phyloP scores from a whole-genome alignment of 2,888 invertebrate species.

The Drosophila dives region DNA sequence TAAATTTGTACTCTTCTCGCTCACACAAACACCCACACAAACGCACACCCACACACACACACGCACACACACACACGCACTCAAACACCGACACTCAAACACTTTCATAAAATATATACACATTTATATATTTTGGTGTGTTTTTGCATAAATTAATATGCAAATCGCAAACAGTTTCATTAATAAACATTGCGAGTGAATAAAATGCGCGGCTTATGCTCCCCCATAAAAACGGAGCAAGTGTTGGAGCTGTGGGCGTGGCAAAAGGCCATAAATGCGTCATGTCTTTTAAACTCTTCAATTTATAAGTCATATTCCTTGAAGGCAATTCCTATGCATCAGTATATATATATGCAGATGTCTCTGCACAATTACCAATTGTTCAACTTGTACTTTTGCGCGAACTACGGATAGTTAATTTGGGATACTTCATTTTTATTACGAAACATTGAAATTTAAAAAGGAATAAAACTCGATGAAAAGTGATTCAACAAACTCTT shows the following conservation, averaged over 20 bases:
- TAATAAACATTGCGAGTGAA: constrained; percentile 80
- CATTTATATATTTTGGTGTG: constrained; percentile 55
- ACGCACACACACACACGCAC: constrained; percentile 15
- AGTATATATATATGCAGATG: constrained; percentile 42
- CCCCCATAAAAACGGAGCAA: constrained; percentile 63
- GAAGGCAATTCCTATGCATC: constrained; percentile 65
- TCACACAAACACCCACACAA: constrained; percentile 18
- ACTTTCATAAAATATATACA: constrained; percentile 28
- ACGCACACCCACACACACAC: background rate
- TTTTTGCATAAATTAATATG: constrained; percentile 82
- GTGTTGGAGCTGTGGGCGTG: constrained; percentile 5
- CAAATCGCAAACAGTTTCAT: constrained; percentile 83
- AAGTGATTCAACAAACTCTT: background rate
- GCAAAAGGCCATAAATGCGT: constrained; percentile 50
- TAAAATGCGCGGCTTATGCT: constrained; percentile 75
- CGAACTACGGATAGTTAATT: background rate
- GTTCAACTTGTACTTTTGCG: background rate
- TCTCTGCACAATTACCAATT: constrained; percentile 50
- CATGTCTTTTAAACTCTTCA: constrained; percentile 28
- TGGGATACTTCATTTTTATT: background rate
- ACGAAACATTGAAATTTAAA: background rate
- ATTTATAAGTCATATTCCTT: constrained; percentile 61
- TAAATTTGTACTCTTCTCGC: constrained; percentile 10
- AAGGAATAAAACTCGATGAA: background rate
- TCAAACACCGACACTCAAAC: constrained; percentile 8